Conservation (phyloP, 2,113 vertebrate genomes). For the Periophthalmus modestus region DNA sequence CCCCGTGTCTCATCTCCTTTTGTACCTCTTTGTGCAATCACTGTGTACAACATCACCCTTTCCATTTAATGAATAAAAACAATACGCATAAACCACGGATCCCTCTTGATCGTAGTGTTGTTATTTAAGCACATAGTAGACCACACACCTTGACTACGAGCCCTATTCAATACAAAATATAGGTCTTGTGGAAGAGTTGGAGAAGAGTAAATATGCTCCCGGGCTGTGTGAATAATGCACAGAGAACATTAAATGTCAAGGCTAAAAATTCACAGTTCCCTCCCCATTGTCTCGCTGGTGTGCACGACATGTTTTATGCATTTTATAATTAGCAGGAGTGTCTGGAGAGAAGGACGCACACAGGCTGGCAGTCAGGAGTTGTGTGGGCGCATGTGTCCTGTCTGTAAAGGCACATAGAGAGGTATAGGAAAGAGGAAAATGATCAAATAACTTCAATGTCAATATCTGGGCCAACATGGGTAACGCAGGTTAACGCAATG, state of each 20-base stretch:
- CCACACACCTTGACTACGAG: no score
- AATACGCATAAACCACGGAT: no score
- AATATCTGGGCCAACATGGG: conserved; percentile 16
- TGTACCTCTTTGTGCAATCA: no score
- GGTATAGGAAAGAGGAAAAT: conserved; percentile 39
- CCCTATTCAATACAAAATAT: neutral
- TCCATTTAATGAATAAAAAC: no score
- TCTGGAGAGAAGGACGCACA: conserved; percentile 48
- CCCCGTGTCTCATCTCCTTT: no score
- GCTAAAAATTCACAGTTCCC: conserved; percentile 69
- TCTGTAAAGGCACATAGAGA: conserved; percentile 48
- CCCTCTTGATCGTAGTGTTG: no score
- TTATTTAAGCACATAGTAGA: no score
- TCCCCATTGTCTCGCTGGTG: conserved; percentile 70
- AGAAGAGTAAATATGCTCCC: conserved; percentile 69
- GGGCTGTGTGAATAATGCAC: conserved; percentile 76
- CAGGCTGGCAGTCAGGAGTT: conserved; percentile 28
- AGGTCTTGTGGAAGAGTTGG: neutral
- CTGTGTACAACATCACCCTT: no score
- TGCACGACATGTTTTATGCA: conserved; percentile 75
- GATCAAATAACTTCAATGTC: conserved; percentile 15
- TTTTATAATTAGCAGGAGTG: conserved; percentile 73
- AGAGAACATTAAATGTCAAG: conserved; percentile 75
- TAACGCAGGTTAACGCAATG: conserved; percentile 16
- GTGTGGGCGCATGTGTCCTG: conserved; percentile 5